Percentiles rank a stretch among this genome's conserved stretches.
Conservation (phyloP, 2,113 vertebrate species). For the Platichthys stellatus region DNA sequence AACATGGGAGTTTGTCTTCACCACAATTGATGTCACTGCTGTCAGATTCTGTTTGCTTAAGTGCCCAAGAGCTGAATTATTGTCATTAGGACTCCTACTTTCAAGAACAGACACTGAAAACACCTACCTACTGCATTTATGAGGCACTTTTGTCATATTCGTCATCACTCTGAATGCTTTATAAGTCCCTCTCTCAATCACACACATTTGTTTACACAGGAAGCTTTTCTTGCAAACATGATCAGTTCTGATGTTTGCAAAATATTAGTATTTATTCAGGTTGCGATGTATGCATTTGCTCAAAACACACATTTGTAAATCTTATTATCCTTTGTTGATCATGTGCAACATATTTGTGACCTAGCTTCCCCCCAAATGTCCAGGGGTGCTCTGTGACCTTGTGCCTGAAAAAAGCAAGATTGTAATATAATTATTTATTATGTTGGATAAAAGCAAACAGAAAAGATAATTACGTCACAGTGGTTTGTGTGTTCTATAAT, state of each 20-base stretch:
- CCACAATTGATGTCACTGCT: not conserved
- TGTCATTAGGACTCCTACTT: no score
- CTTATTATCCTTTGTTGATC: no score
- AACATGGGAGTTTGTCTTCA: not conserved
- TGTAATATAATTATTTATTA: not conserved
- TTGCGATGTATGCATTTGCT: no score
- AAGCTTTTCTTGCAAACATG: no score
- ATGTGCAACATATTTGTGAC: no score
- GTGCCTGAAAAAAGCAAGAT: not conserved
- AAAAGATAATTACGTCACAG: not conserved
- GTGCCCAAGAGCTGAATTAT: no score
- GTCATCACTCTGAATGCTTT: no score
- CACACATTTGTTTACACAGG: no score
- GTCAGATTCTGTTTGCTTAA: not conserved
- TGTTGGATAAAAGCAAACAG: not conserved
- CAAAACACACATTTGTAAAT: no score
- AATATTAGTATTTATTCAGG: not conserved
- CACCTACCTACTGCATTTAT: not conserved
- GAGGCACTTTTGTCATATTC: no score
- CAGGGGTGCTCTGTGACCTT: not conserved
- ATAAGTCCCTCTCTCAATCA: no score
- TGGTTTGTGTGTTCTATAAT: not conserved
- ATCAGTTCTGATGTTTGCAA: not conserved
- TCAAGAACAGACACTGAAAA: not conserved
- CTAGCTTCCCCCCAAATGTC: not conserved